A percentile compares a stretch with the other conserved stretches of the same genome.
phyloP scores from a whole-genome alignment of 2,888 invertebrate genomes.

The Tenthredo mesomela region DNA sequence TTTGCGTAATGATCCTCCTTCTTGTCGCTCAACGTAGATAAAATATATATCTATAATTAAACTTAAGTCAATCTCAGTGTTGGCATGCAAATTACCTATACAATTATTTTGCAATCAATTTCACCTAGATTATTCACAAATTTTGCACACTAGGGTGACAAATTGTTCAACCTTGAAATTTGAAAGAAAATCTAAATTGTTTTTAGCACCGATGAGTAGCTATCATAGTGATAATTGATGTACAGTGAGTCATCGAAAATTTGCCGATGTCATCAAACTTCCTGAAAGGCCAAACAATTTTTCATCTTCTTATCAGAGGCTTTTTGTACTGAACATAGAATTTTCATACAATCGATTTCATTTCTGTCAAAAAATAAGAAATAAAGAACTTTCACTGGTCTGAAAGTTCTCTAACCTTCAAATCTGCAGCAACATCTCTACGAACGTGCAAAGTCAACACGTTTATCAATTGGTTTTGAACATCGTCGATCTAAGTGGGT shows the following conservation, averaged over 20 bases:
- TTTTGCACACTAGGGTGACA: background rate
- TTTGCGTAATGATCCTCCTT: background rate
- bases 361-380: too few species aligned
- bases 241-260: background rate
- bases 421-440: background rate
- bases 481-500: too few species aligned
- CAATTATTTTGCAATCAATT: background rate
- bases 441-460: background rate
- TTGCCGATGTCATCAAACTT: background rate
- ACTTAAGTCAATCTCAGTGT: background rate
- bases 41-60: background rate
- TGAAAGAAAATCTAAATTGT: background rate
- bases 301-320: background rate
- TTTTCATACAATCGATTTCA: background rate
- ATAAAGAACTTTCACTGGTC: too few species aligned
- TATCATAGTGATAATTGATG: background rate
- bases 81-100: background rate
- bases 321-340: background rate
- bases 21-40: constrained; percentile 1
- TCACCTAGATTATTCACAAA: background rate
- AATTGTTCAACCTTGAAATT: background rate
- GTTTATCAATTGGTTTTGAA: too few species aligned
- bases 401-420: background rate
- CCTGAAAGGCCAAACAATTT: background rate
- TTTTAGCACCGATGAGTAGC: background rate